Evolutionary conservation across 1,140 invertebrate species (phyloP).

Genomic region (Pseudachorutes palmiensis): DNA sequence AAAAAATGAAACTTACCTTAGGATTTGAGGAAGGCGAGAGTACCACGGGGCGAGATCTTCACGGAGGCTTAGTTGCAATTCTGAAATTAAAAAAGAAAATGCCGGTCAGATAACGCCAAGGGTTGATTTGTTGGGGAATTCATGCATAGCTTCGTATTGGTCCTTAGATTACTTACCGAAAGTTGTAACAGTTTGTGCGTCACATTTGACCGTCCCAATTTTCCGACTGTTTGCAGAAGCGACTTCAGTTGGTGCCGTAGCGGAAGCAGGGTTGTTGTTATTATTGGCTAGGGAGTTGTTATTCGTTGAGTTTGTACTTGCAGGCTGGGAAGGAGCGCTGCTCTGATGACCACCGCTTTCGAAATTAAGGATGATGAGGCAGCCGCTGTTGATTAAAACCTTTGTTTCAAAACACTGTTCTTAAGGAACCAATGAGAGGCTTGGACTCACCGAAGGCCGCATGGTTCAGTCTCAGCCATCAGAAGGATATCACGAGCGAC

Average conservation of each 20-base stretch:
- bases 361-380: slow-evolving; percentile 41
- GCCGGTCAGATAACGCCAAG: too few relatives aligned
- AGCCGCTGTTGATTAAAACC: too few relatives aligned
- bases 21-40: slow-evolving; percentile 68
- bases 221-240: slow-evolving; percentile 42
- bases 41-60: slow-evolving; percentile 69
- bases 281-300: slow-evolving; percentile 8
- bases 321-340: slow-evolving; percentile 20
- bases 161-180: slow-evolving; percentile 50
- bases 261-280: neutral
- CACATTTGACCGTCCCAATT: slow-evolving; percentile 63
- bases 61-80: slow-evolving; percentile 54
- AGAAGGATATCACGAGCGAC: slow-evolving; percentile 65
- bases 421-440: too few relatives aligned
- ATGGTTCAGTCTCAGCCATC: slow-evolving; percentile 74
- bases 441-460: too few relatives aligned
- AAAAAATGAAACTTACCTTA: slow-evolving; percentile 58
- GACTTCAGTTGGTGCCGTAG: neutral
- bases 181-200: slow-evolving; percentile 70
- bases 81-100: slow-evolving; percentile 5
- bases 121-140: slow-evolving; percentile 56
- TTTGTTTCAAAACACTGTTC: too few relatives aligned
- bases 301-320: slow-evolving; percentile 8
- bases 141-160: slow-evolving; percentile 40
- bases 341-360: slow-evolving; percentile 36